Percentiles rank a stretch among this genome's conserved stretches.
Conservation (phyloP, 2,888 invertebrate species). For the Melanostoma scalare region DNA sequence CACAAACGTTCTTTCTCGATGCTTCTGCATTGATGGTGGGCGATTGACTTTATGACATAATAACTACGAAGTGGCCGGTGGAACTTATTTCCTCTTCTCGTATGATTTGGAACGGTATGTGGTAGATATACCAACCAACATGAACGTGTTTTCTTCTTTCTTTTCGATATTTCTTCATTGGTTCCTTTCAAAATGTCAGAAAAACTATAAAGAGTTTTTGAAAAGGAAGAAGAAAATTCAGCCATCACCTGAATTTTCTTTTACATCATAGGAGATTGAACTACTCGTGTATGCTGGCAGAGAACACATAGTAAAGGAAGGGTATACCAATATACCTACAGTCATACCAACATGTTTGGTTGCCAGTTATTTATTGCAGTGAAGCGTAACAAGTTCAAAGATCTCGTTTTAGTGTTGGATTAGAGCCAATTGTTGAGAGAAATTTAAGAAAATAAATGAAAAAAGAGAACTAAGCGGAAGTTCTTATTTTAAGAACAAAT, state of each 20-base stretch:
- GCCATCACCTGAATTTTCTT: conserved; percentile 31
- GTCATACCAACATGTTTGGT: background rate
- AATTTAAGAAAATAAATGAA: background rate
- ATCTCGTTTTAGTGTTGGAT: conserved; percentile 17
- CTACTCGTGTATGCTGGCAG: conserved; percentile 1
- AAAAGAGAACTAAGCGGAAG: background rate
- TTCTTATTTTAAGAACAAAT: background rate
- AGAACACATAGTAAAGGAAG: background rate
- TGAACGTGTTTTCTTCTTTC: background rate
- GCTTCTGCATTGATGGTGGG: background rate
- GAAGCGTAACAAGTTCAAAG: conserved; percentile 31
- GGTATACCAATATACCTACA: background rate
- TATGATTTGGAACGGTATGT: conserved; percentile 50
- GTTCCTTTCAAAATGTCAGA: conserved; percentile 7
- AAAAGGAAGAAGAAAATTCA: conserved; percentile 3
- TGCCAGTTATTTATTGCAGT: conserved; percentile 9
- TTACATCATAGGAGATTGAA: background rate
- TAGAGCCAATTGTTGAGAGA: background rate
- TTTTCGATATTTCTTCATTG: conserved; percentile 7
- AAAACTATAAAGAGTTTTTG: background rate
- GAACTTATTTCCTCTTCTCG: conserved; percentile 44
- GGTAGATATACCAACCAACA: background rate
- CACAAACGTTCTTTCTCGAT: background rate
- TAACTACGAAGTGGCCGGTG: conserved; percentile 33
- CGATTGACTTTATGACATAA: conserved; percentile 29